Conservation (phyloP, 2,797 vertebrate species). For the Labeo calbasu region DNA sequence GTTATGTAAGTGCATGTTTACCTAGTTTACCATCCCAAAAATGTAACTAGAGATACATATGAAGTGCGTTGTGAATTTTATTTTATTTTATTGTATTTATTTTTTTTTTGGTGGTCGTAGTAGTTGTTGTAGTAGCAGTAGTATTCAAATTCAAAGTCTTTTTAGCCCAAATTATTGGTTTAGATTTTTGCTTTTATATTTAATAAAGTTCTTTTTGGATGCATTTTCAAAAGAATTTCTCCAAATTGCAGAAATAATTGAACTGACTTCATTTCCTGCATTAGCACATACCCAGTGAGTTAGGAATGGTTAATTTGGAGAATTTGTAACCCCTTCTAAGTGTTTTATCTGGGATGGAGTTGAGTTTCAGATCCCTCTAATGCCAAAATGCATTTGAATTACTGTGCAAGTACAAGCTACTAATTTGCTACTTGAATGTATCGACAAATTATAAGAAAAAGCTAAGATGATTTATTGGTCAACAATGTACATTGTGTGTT, state of each 20-base stretch:
- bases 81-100: no score
- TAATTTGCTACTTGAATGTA: neutral
- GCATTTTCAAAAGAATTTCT: no score
- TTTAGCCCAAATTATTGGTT: neutral
- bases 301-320: neutral
- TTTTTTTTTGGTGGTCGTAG: no score
- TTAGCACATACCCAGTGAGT: neutral
- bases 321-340: neutral
- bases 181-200: neutral
- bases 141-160: neutral
- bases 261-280: neutral
- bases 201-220: neutral
- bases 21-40: no score
- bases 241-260: neutral
- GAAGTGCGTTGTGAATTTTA: no score
- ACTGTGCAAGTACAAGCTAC: neutral
- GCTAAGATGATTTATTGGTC: neutral
- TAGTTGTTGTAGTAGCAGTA: no score
- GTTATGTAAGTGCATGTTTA: neutral
- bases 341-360: neutral
- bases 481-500: no score
- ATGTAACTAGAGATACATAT: no score
- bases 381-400: neutral
- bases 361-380: neutral
- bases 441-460: no score